Percentiles rank a stretch among this genome's conserved stretches.
These are phyloP conservation scores for Halyomorpha halys DNA, from an alignment of 1,140 invertebrate genomes.

Conservation along the genomic window DNA sequence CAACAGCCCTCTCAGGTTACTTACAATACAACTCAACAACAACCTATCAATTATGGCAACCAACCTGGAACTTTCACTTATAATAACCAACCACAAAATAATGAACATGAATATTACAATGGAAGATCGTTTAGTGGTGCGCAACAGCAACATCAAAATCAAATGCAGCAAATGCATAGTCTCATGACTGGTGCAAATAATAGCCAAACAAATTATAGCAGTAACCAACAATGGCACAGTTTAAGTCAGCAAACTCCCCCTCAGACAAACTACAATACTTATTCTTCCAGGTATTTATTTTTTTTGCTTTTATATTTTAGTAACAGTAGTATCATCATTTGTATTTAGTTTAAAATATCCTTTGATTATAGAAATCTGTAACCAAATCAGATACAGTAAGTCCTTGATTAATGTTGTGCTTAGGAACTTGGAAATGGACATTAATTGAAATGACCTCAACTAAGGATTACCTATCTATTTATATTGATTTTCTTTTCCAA, in stretches of 20 bases:
- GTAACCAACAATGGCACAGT: conserved; percentile 25
- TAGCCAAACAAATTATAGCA: conserved; percentile 5
- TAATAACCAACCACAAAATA: conserved; percentile 18
- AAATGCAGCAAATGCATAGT: conserved; percentile 43
- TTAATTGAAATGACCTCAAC: no score
- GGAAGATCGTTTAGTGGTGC: background rate
- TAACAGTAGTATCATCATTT: no score
- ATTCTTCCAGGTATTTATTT: conserved; percentile 20
- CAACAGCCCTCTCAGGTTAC: background rate
- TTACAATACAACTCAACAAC: background rate
- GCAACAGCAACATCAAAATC: conserved; percentile 36
- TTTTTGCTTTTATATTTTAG: no score
- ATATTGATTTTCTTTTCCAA: no score
- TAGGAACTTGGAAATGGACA: no score
- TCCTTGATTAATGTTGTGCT: no score
- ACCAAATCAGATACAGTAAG: no score
- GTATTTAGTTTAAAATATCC: no score
- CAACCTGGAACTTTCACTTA: conserved; percentile 20
- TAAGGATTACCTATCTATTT: no score
- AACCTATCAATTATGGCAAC: conserved; percentile 20
- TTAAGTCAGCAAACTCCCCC: conserved; percentile 22
- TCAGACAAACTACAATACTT: conserved; percentile 27
- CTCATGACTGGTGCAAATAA: conserved; percentile 21
- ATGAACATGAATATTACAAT: conserved; percentile 22
- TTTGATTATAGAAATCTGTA: no score